Evolutionary conservation across 2,113 vertebrate species (phyloP).

Genomic region (Oncorhynchus kisutch): DNA sequence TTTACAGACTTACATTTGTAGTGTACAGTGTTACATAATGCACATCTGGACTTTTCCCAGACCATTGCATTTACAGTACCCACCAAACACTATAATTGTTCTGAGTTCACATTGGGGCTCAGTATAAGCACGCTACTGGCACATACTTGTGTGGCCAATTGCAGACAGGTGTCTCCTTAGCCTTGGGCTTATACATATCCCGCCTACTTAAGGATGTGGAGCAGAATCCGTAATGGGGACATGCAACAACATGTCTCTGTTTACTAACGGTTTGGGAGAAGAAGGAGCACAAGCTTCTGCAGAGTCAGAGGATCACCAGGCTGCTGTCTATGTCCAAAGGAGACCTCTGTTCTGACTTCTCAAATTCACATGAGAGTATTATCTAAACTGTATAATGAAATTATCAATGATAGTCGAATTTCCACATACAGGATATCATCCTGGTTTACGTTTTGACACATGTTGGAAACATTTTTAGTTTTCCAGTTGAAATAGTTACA

Average conservation of each 20-base stretch:
- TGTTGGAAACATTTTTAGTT: neutral
- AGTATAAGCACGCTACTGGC: neutral
- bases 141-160: slow-evolving; percentile 13
- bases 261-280: neutral
- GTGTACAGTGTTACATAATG: neutral
- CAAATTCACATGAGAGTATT: neutral
- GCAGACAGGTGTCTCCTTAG: slow-evolving; percentile 27
- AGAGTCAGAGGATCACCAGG: neutral
- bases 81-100: no score
- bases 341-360: neutral
- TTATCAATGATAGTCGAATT: neutral
- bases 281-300: neutral
- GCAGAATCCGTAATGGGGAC: neutral
- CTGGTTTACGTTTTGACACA: neutral
- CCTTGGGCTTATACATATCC: slow-evolving; percentile 7
- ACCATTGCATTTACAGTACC: no score
- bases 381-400: slow-evolving; percentile 8
- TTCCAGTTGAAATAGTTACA: no score
- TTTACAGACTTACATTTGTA: neutral
- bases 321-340: neutral
- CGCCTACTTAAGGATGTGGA: neutral
- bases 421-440: neutral
- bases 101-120: no score
- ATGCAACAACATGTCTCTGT: neutral
- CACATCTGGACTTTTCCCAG: no score